Evolutionary conservation across 2,888 invertebrate genomes (phyloP), one percentile per base, ranked within the genome.

Genomic region (Cactoblastis cactorum): DNA sequence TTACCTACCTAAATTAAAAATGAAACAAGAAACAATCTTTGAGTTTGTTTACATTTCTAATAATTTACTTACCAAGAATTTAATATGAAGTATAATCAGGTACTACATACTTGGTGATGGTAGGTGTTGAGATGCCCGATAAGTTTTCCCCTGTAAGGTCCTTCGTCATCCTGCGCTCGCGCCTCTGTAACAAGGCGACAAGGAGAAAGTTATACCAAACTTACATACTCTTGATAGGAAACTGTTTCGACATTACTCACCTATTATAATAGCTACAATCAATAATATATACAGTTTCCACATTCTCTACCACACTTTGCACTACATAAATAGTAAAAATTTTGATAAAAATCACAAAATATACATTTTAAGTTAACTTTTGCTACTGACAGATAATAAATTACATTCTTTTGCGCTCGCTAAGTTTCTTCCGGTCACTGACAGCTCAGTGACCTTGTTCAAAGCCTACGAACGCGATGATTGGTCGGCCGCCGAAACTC

Each of bases 81-180:
- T n/a, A n/a, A n/a, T n/a, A n/a, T n/a, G n/a, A n/a, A n/a, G n/a
- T n/a, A n/a, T n/a, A n/a, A n/a, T n/a, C n/a, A n/a, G n/a, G 15
- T 8, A 5, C 24, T 9, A 17, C 19, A 3, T 67, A 91, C 92
- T 84, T 92, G 96, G 77, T 97, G 97, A 79, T 97, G 96, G 74
- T 97, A 97, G 0, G 97, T 95, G 81, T 97, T 97, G 39, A 97
- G 83, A 81, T 95, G 95, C 4, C 97, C 97, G 51, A 97, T 86
- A 63, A 92, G 93, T 80, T 94, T 95, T 45, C 97, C 97, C 53
- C 90, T 91, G 72, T 96, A 96, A 3, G 94, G 94, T 0, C 94
- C 94, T 33, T 93, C 93, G 38, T 94, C 93, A 49, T 95, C 94
- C 61, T 91, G 87, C n/a, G 86, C 77, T 43, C 59, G 68, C 55